Evolutionary conservation across 2,888 invertebrate genomes (phyloP).

Genomic region (Neoaliturus tenellus): DNA sequence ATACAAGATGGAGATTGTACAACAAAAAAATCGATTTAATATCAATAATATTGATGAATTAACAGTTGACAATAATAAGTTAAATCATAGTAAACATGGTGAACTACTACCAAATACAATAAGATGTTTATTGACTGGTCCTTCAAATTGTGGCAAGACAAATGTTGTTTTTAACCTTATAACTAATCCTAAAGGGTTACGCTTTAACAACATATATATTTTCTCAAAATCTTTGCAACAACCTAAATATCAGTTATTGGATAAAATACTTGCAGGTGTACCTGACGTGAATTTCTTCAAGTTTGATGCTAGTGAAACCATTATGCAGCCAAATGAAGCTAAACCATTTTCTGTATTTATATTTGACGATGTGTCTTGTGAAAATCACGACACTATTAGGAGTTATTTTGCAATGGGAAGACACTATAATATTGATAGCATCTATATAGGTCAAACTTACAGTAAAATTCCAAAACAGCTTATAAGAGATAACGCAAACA

Average conservation of each 20-base stretch:
- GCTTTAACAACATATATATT: constrained; percentile 48
- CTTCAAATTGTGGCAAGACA: too few species aligned
- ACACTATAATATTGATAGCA: too few species aligned
- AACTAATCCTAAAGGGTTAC: constrained; percentile 31
- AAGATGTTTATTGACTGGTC: too few species aligned
- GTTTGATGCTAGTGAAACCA: constrained; percentile 40
- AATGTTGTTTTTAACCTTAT: too few species aligned
- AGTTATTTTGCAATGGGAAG: too few species aligned
- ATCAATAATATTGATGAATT: constrained; percentile 25
- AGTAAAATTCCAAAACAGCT: too few species aligned
- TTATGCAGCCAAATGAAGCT: constrained; percentile 46
- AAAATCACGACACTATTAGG: too few species aligned
- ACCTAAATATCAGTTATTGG: constrained; percentile 52
- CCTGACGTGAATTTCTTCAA: constrained; percentile 28
- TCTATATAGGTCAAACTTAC: too few species aligned
- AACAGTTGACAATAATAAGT: neutral
- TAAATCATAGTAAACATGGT: constrained; percentile 29
- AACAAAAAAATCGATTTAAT: constrained; percentile 17
- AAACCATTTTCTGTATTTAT: constrained; percentile 52
- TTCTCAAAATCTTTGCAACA: constrained; percentile 57
- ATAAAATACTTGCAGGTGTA: neutral
- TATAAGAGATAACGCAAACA: too few species aligned
- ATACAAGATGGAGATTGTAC: neutral
- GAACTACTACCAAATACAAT: too few species aligned
- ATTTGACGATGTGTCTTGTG: too few species aligned